Evolutionary conservation across 2,888 invertebrate genomes (phyloP).

Genomic region (Drosophila mettleri): DNA sequence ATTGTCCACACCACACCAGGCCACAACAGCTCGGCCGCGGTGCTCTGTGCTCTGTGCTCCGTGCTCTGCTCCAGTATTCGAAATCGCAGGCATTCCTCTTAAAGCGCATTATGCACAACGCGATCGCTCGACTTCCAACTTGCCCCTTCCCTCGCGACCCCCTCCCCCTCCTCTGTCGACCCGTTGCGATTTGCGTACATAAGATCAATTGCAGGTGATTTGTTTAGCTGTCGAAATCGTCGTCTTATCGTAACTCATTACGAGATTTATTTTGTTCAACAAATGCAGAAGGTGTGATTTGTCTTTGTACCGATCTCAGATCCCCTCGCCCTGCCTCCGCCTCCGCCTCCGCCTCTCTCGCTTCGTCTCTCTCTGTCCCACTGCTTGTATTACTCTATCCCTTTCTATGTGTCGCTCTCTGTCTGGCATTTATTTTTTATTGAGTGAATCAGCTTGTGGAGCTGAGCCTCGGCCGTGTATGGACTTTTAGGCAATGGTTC

Average conservation of each 20-base stretch:
- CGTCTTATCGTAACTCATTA: constrained; percentile 85
- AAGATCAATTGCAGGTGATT: constrained; percentile 85
- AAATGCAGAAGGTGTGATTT: constrained; percentile 85
- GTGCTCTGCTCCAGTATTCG: constrained; percentile 75
- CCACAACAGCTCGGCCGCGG: constrained; percentile 7
- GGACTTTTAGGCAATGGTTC: constrained; percentile 82
- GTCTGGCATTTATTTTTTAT: constrained; percentile 70
- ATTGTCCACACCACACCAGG: constrained; percentile 73
- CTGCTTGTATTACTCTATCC: background rate
- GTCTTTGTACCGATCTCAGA: constrained; percentile 82
- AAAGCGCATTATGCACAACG: constrained; percentile 61
- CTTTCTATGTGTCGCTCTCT: constrained; percentile 6
- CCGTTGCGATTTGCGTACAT: constrained; percentile 72
- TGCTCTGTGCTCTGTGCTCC: too few species aligned
- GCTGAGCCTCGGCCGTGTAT: constrained; percentile 36
- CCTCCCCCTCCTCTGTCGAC: constrained; percentile 14
- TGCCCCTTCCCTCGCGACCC: constrained; percentile 5
- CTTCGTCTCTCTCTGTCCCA: background rate
- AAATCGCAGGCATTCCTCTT: constrained; percentile 79
- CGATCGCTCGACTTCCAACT: constrained; percentile 28
- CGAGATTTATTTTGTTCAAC: constrained; percentile 85
- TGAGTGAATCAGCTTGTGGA: constrained; percentile 71
- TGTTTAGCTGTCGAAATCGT: constrained; percentile 85
- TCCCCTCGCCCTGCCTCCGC: background rate
- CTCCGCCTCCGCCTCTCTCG: background rate